Conservation (phyloP, 2,797 vertebrate species). For the Alcedo quadribrachys region DNA sequence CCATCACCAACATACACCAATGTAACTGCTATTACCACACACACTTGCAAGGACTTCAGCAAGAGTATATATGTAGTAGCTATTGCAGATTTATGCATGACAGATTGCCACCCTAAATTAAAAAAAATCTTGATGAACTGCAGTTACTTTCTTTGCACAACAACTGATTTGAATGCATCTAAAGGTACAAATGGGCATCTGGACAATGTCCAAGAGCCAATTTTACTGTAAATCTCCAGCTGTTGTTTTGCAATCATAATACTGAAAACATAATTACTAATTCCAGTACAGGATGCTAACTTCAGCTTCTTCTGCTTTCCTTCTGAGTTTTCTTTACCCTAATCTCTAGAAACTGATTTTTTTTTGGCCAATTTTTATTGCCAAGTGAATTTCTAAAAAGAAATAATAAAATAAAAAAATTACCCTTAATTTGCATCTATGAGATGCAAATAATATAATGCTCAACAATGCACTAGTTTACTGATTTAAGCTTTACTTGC, state of each 20-base stretch:
- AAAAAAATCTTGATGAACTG: neutral
- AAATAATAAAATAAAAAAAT: too few species aligned
- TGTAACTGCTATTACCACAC: neutral
- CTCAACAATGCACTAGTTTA: neutral
- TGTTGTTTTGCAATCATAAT: neutral
- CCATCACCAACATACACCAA: neutral
- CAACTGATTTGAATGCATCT: neutral
- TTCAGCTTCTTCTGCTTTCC: neutral
- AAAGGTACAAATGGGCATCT: conserved; percentile 1
- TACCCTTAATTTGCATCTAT: neutral
- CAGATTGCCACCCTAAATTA: neutral
- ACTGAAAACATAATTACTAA: neutral
- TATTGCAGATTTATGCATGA: neutral
- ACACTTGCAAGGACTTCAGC: neutral
- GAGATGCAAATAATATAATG: neutral
- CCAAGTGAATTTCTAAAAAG: neutral
- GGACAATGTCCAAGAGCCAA: neutral
- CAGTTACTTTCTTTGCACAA: neutral
- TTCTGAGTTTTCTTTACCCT: neutral
- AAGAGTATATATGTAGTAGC: neutral
- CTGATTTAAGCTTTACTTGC: neutral
- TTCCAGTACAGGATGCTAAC: neutral
- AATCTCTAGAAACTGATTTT: neutral
- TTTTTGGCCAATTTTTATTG: neutral
- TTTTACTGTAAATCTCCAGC: neutral